Conservation (phyloP, 2,797 vertebrate genomes). For the Rousettus madagascariensis region DNA sequence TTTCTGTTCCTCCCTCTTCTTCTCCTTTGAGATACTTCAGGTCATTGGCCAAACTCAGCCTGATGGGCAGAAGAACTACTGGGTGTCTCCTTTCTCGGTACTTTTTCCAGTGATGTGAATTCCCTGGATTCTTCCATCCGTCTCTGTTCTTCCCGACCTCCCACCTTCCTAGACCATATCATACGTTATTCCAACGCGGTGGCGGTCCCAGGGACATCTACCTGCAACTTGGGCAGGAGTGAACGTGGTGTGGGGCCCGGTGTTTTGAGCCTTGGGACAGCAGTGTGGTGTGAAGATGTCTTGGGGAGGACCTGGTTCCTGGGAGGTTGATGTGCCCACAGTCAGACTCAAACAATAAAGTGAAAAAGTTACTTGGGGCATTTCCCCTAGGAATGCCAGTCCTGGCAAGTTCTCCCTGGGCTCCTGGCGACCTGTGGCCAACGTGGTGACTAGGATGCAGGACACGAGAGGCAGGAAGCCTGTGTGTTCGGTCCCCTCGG, state of each 20-base stretch:
- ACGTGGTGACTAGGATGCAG: neutral
- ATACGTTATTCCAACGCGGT: neutral
- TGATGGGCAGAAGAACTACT: conserved; percentile 38
- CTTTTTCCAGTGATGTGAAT: conserved; percentile 76
- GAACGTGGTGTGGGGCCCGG: neutral
- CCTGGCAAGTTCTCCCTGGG: too few relatives aligned
- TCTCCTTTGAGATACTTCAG: conserved; percentile 65
- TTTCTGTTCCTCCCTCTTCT: neutral
- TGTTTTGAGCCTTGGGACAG: neutral
- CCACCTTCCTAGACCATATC: neutral
- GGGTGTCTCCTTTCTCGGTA: conserved; percentile 36
- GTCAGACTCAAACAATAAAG: neutral
- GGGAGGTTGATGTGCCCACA: neutral
- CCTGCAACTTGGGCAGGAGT: neutral
- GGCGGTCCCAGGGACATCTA: neutral
- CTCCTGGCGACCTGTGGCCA: neutral
- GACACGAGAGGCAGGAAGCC: neutral
- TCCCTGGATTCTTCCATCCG: conserved; percentile 69
- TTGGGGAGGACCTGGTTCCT: neutral
- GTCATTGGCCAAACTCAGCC: conserved; percentile 67
- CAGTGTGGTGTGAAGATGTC: too few relatives aligned
- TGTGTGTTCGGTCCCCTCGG: rapidly evolving
- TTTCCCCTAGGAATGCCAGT: neutral
- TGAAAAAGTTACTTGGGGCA: neutral
- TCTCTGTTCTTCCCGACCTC: neutral